Conservation (phyloP, 1,140 invertebrate genomes). For the Hypsibius dujardini region DNA sequence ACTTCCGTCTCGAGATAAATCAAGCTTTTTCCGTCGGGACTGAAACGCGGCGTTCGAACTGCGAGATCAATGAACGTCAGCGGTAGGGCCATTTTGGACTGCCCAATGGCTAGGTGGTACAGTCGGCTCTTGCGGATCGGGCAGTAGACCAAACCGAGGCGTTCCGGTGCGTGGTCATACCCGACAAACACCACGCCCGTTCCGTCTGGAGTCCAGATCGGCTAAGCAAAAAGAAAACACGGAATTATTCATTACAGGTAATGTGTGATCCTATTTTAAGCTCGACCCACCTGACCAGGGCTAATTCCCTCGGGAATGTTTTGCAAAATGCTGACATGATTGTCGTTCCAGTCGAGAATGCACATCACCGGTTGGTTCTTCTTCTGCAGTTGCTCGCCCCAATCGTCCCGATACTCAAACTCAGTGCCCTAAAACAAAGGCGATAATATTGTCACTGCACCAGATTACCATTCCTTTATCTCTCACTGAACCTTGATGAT, state of each 20-base stretch:
- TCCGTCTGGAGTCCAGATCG: conserved; percentile 47
- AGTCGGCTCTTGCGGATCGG: conserved; percentile 52
- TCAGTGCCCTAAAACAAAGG: no score
- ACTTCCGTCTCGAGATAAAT: conserved; percentile 35
- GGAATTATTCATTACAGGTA: conserved; percentile 16
- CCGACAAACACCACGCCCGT: conserved; percentile 54
- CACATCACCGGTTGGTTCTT: conserved; percentile 51
- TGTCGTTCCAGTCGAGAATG: conserved; percentile 47
- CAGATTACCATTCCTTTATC: no score
- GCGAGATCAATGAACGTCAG: conserved; percentile 22
- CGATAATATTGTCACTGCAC: no score
- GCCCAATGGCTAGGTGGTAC: conserved; percentile 34
- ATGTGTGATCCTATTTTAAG: conserved; percentile 19
- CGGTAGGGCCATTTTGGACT: conserved; percentile 25
- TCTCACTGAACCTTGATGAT: no score
- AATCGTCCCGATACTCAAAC: no score
- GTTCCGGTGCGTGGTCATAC: conserved; percentile 48
- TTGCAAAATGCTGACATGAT: conserved; percentile 32
- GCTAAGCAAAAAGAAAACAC: conserved; percentile 27
- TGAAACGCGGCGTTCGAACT: conserved; percentile 31
- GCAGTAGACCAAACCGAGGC: conserved; percentile 62
- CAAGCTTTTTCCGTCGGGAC: conserved; percentile 33
- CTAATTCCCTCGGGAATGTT: conserved; percentile 47
- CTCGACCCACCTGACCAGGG: conserved; percentile 41
- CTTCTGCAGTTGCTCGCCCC: conserved; percentile 64